phyloP scores from a whole-genome alignment of 1,140 invertebrate genomes.

The Homarus americanus region DNA sequence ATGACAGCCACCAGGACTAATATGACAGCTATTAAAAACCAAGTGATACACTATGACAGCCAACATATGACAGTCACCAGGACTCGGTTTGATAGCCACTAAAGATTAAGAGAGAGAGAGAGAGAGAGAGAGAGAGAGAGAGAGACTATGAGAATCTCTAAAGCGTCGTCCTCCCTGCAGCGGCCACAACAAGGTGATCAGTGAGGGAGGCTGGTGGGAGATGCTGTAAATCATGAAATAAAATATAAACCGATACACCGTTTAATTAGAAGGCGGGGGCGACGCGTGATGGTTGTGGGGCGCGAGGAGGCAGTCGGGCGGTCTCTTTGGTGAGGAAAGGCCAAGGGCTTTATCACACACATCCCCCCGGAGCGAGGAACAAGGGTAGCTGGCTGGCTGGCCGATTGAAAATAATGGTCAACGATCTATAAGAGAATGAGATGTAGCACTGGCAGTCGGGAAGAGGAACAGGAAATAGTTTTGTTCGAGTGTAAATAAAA shows the following conservation, averaged over 20 bases:
- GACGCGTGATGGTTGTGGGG: slow-evolving; percentile 16
- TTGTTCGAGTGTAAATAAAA: too few relatives aligned
- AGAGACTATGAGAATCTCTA: too few relatives aligned
- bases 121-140: too few relatives aligned
- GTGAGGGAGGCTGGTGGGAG: background rate
- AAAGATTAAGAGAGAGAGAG: too few relatives aligned
- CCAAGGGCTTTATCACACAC: background rate
- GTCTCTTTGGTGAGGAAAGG: slow-evolving; percentile 8
- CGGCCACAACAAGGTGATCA: too few relatives aligned
- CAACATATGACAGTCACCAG: too few relatives aligned
- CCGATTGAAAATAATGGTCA: background rate
- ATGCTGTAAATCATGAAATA: slow-evolving; percentile 5
- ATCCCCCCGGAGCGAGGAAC: background rate
- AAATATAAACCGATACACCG: slow-evolving; percentile 39
- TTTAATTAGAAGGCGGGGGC: slow-evolving; percentile 42
- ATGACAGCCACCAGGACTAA: too few relatives aligned
- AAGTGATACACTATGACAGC: too few relatives aligned
- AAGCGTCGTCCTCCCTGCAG: too few relatives aligned
- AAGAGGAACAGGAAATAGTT: background rate
- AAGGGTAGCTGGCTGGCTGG: background rate
- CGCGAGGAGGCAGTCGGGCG: slow-evolving; percentile 22
- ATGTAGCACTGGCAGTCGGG: background rate
- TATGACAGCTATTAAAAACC: too few relatives aligned
- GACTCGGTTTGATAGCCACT: too few relatives aligned
- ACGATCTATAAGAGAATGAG: slow-evolving; percentile 4